Conservation (phyloP, 2,888 invertebrate genomes). For the Epinotia nisella region DNA sequence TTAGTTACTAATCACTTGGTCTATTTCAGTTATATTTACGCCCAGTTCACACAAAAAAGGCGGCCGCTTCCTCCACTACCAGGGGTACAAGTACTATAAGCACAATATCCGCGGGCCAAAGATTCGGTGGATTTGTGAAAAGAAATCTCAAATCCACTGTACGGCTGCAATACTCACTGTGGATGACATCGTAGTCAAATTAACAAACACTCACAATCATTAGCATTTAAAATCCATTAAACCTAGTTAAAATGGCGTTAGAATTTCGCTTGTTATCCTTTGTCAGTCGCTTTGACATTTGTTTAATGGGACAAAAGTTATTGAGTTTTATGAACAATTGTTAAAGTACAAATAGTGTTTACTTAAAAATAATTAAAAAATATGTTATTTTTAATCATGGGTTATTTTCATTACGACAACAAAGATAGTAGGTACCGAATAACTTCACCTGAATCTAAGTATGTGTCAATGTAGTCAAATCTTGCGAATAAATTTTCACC, state of each 20-base stretch:
- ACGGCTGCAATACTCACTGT: neutral
- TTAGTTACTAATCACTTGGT: neutral
- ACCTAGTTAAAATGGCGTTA: neutral
- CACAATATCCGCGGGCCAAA: neutral
- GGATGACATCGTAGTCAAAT: neutral
- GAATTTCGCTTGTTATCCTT: too few relatives aligned
- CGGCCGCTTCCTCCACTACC: neutral
- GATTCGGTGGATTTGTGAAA: neutral
- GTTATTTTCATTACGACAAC: too few relatives aligned
- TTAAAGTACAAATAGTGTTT: too few relatives aligned
- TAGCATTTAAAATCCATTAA: neutral
- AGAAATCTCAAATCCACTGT: slow-evolving; percentile 1
- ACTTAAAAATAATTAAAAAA: too few relatives aligned
- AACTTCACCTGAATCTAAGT: too few relatives aligned
- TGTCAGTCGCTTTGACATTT: too few relatives aligned
- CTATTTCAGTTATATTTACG: neutral
- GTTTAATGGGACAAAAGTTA: too few relatives aligned
- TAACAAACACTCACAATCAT: neutral
- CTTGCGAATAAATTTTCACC: too few relatives aligned
- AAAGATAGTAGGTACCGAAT: too few relatives aligned
- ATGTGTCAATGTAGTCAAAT: too few relatives aligned
- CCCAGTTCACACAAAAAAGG: neutral
- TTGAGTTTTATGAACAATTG: too few relatives aligned
- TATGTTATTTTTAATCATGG: too few relatives aligned
- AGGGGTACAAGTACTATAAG: neutral